Conservation (phyloP, 2,113 vertebrate genomes). For the Percina caprodes region DNA sequence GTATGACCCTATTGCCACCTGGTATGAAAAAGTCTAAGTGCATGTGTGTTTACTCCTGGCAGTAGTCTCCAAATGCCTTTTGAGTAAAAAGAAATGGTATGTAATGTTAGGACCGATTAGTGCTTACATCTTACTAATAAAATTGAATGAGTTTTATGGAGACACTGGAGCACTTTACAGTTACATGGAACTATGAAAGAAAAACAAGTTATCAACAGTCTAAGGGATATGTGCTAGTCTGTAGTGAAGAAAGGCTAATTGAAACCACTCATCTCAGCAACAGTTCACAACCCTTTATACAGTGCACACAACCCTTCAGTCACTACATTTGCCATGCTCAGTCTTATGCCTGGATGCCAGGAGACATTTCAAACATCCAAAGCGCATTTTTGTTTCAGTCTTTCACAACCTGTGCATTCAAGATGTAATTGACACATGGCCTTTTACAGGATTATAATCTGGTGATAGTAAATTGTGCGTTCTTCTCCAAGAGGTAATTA, state of each 20-base stretch:
- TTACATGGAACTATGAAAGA: conserved; percentile 30
- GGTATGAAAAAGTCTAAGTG: too few relatives aligned
- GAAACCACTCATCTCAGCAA: conserved; percentile 31
- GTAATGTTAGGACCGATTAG: not conserved
- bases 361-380: conserved; percentile 11
- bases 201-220: conserved; percentile 35
- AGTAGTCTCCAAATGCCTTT: too few relatives aligned
- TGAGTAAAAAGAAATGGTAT: not conserved
- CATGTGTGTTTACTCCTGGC: too few relatives aligned
- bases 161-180: conserved; percentile 34
- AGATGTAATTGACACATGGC: not conserved
- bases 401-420: not conserved
- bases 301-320: conserved; percentile 6
- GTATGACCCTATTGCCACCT: not conserved
- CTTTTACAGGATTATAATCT: not conserved
- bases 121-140: conserved; percentile 11
- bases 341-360: not conserved
- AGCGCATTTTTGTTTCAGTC: not conserved
- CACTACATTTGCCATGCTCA: not conserved
- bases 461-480: not conserved
- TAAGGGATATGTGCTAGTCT: not conserved
- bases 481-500: not conserved
- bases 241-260: conserved; percentile 32
- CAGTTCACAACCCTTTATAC: conserved; percentile 16
- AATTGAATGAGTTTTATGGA: conserved; percentile 19